Evolutionary conservation across 1,140 invertebrate genomes (phyloP).

Genomic region (Tetramorium simillimum): DNA sequence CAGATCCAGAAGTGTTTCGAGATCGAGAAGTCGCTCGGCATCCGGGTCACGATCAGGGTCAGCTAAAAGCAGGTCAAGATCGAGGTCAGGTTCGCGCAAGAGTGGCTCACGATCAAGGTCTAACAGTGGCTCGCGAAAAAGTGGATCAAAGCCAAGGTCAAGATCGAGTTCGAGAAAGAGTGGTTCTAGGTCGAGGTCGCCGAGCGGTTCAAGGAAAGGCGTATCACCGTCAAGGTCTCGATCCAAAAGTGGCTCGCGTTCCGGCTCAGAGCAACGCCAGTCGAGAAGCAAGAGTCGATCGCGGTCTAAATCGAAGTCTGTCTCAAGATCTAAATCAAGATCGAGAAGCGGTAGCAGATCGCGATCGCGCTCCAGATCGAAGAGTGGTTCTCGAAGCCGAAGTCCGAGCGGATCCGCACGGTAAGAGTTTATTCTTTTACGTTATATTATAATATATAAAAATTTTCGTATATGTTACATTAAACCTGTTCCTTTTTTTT

Average conservation of each 20-base stretch:
- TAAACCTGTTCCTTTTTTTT: not conserved
- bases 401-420: slow-evolving; percentile 84
- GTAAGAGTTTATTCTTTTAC: slow-evolving; percentile 63
- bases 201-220: slow-evolving; percentile 74
- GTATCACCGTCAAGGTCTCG: slow-evolving; percentile 70
- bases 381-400: slow-evolving; percentile 83
- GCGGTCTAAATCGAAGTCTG: slow-evolving; percentile 76
- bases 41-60: slow-evolving; percentile 77
- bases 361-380: slow-evolving; percentile 80
- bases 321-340: slow-evolving; percentile 76
- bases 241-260: slow-evolving; percentile 79
- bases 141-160: slow-evolving; percentile 75
- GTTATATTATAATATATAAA: not conserved
- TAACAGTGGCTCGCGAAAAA: slow-evolving; percentile 64
- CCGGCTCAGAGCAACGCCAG: slow-evolving; percentile 75
- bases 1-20: slow-evolving; percentile 55
- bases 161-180: slow-evolving; percentile 69
- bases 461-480: not conserved
- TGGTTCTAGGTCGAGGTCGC: slow-evolving; percentile 75
- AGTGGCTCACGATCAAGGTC: slow-evolving; percentile 74
- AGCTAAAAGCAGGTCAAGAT: slow-evolving; percentile 73
- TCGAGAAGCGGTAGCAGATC: slow-evolving; percentile 82
- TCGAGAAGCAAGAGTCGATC: slow-evolving; percentile 73
- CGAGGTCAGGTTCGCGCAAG: slow-evolving; percentile 66
- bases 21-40: slow-evolving; percentile 72